Evolutionary conservation across 1,140 invertebrate species (phyloP).

Genomic region (Drosophila varians): DNA sequence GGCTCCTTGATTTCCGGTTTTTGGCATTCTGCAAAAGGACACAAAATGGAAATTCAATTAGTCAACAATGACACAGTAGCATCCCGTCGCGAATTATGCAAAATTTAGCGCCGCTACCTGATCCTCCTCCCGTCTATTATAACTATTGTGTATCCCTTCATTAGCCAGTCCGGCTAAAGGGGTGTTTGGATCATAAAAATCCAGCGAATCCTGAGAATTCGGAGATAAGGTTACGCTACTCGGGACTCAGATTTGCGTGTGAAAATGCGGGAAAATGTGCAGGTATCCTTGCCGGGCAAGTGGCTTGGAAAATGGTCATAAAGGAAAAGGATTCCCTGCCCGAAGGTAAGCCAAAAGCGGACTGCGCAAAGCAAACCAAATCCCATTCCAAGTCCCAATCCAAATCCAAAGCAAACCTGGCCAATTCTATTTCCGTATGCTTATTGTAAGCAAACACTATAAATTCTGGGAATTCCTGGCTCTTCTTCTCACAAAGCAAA

Average conservation of each 20-base stretch:
- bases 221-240: constrained; percentile 9
- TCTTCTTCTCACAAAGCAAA: constrained; percentile 2
- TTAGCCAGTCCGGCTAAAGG: constrained; percentile 19
- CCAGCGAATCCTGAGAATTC: constrained; percentile 25
- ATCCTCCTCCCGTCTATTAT: not conserved
- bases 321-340: constrained; percentile 22
- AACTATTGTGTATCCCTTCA: not conserved
- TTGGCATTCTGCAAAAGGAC: constrained; percentile 55
- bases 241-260: constrained; percentile 33
- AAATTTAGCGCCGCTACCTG: constrained; percentile 43
- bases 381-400: constrained; percentile 4
- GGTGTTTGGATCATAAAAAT: constrained; percentile 5
- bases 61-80: constrained; percentile 30
- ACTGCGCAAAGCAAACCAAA: constrained; percentile 9
- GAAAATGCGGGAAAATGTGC: constrained; percentile 38
- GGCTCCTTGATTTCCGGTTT: constrained; percentile 39
- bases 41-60: constrained; percentile 12
- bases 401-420: constrained; percentile 19
- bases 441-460: constrained; percentile 59
- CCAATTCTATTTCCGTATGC: constrained; percentile 48
- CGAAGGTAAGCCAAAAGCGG: constrained; percentile 24
- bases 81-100: constrained; percentile 32
- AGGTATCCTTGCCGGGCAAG: constrained; percentile 3
- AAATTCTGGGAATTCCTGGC: constrained; percentile 41
- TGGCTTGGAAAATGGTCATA: not conserved